Evolutionary conservation across 2,113 vertebrate genomes (phyloP).

Genomic region (human (Homo sapiens)): GRCh38 chr22:46656501-46657000

Average conservation of each 20-base stretch:
- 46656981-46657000: neutral
- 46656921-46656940: no score
- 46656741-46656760: rapidly evolving
- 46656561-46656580: neutral
- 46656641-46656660: rapidly evolving
- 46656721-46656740: rapidly evolving
- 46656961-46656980: neutral
- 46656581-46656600: neutral
- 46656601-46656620: rapidly evolving
- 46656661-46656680: neutral
- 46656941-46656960: no score
- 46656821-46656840: neutral
- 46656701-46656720: neutral
- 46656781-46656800: neutral
- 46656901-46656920: rapidly evolving
- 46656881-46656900: neutral
- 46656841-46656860: rapidly evolving
- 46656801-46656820: neutral
- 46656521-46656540: neutral
- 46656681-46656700: neutral
- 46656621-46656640: neutral
- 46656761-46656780: rapidly evolving
- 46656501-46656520: neutral
- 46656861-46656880: neutral
- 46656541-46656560: neutral